These are phyloP conservation scores for Zoanthus solanderi DNA, from an alignment of 92 coral and sea anemone species.

Conservation along the genomic window DNA sequence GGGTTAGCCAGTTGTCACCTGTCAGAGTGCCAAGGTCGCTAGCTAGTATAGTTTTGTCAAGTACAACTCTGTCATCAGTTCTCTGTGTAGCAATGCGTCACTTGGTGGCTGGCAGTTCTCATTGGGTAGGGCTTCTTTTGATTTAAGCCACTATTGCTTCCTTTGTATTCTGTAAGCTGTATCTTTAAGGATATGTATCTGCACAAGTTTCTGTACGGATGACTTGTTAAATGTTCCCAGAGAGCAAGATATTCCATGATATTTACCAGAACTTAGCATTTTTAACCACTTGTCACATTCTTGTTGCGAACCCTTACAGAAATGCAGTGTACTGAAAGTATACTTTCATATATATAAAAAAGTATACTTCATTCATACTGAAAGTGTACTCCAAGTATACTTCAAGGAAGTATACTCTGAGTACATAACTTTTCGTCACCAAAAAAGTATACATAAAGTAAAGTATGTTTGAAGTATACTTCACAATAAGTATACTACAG, in stretches of 20 bases:
- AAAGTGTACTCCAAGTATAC: not conserved
- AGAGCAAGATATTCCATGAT: constrained; percentile 52
- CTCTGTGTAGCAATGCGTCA: constrained; percentile 14
- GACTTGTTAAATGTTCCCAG: constrained; percentile 57
- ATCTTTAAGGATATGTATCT: constrained; percentile 51
- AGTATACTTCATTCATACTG: not conserved
- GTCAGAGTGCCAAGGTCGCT: constrained; percentile 61
- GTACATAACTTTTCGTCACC: not conserved
- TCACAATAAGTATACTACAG: not conserved
- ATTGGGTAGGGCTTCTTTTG: constrained; percentile 37
- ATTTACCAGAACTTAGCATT: constrained; percentile 21
- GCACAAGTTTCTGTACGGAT: constrained; percentile 34
- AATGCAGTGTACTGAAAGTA: not conserved
- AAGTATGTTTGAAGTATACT: constrained; percentile 21
- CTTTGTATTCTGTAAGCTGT: constrained; percentile 29
- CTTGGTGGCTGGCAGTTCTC: constrained; percentile 34
- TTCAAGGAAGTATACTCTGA: not conserved
- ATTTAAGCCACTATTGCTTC: constrained; percentile 55
- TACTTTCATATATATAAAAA: not conserved
- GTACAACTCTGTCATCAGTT: constrained; percentile 34
- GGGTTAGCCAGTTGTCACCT: constrained; percentile 56
- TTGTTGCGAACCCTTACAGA: not conserved
- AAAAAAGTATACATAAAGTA: too few species aligned
- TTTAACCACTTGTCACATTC: constrained; percentile 1
- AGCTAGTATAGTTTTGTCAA: constrained; percentile 47